phyloP scores from a whole-genome alignment of 2,797 vertebrate genomes.

The Pseudochromis fuscus region DNA sequence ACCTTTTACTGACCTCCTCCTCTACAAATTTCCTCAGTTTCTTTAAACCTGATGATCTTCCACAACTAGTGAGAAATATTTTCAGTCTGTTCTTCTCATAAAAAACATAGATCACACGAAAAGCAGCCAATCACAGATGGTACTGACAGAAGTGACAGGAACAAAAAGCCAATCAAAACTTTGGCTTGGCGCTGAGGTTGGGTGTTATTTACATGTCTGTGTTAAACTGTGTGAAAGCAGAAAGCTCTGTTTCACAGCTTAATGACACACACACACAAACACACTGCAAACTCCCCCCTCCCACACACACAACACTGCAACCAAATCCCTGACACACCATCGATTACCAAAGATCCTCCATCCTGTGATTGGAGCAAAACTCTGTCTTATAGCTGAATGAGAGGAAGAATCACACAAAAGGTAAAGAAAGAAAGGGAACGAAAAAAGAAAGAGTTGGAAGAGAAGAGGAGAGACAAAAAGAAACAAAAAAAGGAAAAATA shows the following conservation, averaged over 20 bases:
- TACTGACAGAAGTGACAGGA: background rate
- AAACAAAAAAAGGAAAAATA: background rate
- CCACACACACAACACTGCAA: constrained; percentile 62
- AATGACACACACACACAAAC: constrained; percentile 33
- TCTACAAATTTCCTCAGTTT: too few species aligned
- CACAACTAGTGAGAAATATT: background rate
- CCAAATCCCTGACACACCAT: constrained; percentile 47
- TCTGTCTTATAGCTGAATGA: constrained; percentile 36
- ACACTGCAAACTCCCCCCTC: constrained; percentile 6
- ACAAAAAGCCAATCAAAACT: constrained; percentile 7
- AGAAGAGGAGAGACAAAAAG: background rate
- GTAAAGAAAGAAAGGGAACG: background rate
- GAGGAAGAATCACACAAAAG: constrained; percentile 27
- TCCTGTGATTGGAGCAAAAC: constrained; percentile 50
- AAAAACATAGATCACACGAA: constrained; percentile 21
- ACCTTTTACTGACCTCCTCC: background rate
- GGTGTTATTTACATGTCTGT: constrained; percentile 43
- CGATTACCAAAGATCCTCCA: constrained; percentile 53
- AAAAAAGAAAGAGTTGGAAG: background rate
- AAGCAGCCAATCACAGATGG: constrained; percentile 43
- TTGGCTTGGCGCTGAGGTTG: background rate
- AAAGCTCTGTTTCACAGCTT: constrained; percentile 45
- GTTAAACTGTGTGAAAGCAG: constrained; percentile 42
- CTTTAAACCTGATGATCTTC: background rate
- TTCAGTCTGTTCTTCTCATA: constrained; percentile 2